Conservation (phyloP, 2,797 vertebrate genomes). For the Muraenolepis orangiensis region DNA sequence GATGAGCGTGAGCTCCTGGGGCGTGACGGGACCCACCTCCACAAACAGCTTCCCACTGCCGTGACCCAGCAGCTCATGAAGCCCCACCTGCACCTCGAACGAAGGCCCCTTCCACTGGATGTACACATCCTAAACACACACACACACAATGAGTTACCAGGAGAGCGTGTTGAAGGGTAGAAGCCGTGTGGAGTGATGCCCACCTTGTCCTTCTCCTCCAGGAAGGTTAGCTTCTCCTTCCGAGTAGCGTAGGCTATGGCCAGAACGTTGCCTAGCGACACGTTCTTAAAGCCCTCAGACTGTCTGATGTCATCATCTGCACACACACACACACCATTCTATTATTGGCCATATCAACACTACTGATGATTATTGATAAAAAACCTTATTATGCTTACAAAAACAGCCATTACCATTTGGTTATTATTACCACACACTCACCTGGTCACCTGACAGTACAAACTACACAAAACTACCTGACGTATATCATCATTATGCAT, state of each 20-base stretch:
- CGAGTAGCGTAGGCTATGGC: slow-evolving; percentile 82
- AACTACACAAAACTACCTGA: too few species aligned
- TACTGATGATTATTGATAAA: too few species aligned
- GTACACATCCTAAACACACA: slow-evolving; percentile 77
- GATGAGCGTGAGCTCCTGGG: neutral
- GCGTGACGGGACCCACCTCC: slow-evolving; percentile 68
- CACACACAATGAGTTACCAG: neutral
- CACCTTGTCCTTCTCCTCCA: slow-evolving; percentile 87
- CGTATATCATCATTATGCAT: too few species aligned
- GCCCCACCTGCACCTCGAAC: slow-evolving; percentile 91
- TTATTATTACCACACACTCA: too few species aligned
- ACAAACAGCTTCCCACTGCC: slow-evolving; percentile 91
- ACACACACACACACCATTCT: slow-evolving; percentile 12
- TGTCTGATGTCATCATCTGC: slow-evolving; percentile 90
- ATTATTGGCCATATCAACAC: too few species aligned
- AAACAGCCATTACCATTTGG: too few species aligned
- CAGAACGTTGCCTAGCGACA: slow-evolving; percentile 88
- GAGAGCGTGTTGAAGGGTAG: neutral
- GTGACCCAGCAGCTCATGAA: slow-evolving; percentile 89
- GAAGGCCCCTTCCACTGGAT: slow-evolving; percentile 87
- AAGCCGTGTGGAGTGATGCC: neutral
- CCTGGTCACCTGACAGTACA: too few species aligned
- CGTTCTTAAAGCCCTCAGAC: slow-evolving; percentile 90
- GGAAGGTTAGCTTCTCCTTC: slow-evolving; percentile 87
- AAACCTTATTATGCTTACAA: too few species aligned